Base-by-base conservation (phyloP, 2,888 invertebrate genomes). In the Digitonthophagus gazella region DNA sequence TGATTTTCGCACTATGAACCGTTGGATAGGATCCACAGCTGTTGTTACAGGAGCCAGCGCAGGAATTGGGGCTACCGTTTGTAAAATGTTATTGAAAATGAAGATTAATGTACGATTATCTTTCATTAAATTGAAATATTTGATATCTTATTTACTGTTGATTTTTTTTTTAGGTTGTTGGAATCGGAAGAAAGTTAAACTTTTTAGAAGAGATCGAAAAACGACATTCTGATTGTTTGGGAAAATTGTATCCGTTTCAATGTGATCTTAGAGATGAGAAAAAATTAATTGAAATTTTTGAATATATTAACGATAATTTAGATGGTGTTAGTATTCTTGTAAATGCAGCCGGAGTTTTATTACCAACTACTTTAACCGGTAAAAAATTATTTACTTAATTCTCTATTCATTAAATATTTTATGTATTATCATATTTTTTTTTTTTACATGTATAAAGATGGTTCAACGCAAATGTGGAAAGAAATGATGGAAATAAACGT, bases 211-310 rank as follows among this genome's bases (percentile, higher is more conserved):
- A 56, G 3, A 54, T 68, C 6, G 18, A 54, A 1, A 61, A 68
- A 15, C 28, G 67, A 28, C 20, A 71, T 6, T 20, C 61, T 18
- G 18, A 64, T 5, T 54, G 63, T 67, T 16, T 64, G 0, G 73
- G 71, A 4, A 72, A 69, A 64, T 19, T 72, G 0, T 66, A 70
- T 16, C 64, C 72, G 6, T 28, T 68, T 6, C 58, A 71, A 64
- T 69, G 69, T n/a, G 73, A 73, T 56, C 22, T 73, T 18, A 69
- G 63, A 1, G 72, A 69, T 15, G 71, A 71, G 44, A 69, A 64
- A 15, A 69, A 72, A 18, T 61, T 72, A 15, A 63, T 72, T 20
- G 55, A 69, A 54, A 65, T 69, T 2, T 71, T 73, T 18, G 44
- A 67, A 15, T 73, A 71, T 70, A 58, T 71, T 3, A 65, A 69